phyloP scores from a whole-genome alignment of 1,140 invertebrate genomes.

The Arion vulgaris region DNA sequence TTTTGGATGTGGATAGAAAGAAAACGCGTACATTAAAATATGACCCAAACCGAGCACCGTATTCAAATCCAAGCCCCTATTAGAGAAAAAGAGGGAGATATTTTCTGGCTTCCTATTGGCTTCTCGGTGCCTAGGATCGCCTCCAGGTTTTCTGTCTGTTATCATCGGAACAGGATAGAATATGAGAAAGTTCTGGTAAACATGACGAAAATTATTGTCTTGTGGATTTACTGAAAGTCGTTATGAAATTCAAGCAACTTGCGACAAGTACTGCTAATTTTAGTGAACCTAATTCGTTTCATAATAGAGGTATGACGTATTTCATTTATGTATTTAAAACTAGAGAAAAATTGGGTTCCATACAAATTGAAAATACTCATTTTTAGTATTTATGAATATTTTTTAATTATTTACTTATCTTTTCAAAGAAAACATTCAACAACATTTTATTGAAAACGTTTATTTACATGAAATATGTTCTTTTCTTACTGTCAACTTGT shows the following conservation, averaged over 20 bases:
- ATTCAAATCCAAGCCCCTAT: not conserved
- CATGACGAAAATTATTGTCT: not conserved
- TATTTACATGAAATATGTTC: too few relatives aligned
- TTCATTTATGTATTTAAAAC: not conserved
- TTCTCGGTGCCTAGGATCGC: not conserved
- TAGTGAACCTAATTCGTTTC: not conserved
- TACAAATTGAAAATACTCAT: too few relatives aligned
- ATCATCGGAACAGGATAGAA: not conserved
- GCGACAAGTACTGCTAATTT: not conserved
- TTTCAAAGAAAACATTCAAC: too few relatives aligned
- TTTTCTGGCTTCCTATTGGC: slow-evolving; percentile 26
- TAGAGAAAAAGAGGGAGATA: slow-evolving; percentile 14
- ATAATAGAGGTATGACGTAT: not conserved
- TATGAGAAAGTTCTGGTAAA: not conserved
- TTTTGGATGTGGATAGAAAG: too few relatives aligned
- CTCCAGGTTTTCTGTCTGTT: not conserved
- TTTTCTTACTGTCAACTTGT: too few relatives aligned
- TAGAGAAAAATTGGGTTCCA: too few relatives aligned
- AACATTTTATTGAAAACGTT: too few relatives aligned
- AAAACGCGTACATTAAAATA: too few relatives aligned
- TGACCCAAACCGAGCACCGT: not conserved
- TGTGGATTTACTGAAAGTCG: slow-evolving; percentile 13
- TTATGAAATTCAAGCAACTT: slow-evolving; percentile 26
- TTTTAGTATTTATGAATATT: too few relatives aligned
- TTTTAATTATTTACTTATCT: too few relatives aligned